Percentiles rank a stretch among this genome's conserved stretches.
Evolutionary conservation across 2,888 invertebrate species (phyloP).

Genomic region (Drosophila helvetica): DNA sequence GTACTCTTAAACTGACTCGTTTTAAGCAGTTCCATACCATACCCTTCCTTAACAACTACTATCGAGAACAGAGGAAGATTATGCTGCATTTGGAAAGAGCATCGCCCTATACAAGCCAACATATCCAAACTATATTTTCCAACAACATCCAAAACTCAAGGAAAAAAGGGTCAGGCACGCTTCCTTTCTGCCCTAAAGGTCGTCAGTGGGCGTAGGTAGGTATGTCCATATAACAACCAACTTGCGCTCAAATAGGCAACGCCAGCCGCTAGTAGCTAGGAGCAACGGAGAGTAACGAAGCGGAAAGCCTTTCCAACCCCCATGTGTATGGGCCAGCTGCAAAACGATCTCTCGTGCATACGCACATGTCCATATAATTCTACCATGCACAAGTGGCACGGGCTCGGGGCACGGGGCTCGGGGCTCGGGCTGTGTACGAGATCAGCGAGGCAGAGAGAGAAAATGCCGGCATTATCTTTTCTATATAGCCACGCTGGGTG

Average conservation of each 20-base stretch:
- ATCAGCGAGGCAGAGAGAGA: conserved; percentile 33
- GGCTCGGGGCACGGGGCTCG: conserved; percentile 26
- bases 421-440: conserved; percentile 30
- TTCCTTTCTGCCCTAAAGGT: conserved; percentile 2
- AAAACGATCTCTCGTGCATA: conserved; percentile 31
- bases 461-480: conserved; percentile 44
- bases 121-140: neutral
- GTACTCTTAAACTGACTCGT: neutral
- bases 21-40: neutral
- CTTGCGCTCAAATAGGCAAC: conserved; percentile 56
- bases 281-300: conserved; percentile 64
- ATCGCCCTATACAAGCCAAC: too few species aligned
- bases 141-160: neutral
- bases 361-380: conserved; percentile 26
- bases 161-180: neutral
- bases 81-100: neutral
- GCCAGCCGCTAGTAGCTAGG: conserved; percentile 42
- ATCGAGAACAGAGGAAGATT: neutral
- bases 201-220: conserved; percentile 23
- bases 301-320: conserved; percentile 69
- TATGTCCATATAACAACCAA: conserved; percentile 16
- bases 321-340: conserved; percentile 53
- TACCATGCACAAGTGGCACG: conserved; percentile 50
- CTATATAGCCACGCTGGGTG: conserved; percentile 50
- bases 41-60: neutral